Percentiles rank a stretch among this genome's conserved stretches.
phyloP scores from a whole-genome alignment of 2,113 vertebrate species.

The Mixornis gularis region DNA sequence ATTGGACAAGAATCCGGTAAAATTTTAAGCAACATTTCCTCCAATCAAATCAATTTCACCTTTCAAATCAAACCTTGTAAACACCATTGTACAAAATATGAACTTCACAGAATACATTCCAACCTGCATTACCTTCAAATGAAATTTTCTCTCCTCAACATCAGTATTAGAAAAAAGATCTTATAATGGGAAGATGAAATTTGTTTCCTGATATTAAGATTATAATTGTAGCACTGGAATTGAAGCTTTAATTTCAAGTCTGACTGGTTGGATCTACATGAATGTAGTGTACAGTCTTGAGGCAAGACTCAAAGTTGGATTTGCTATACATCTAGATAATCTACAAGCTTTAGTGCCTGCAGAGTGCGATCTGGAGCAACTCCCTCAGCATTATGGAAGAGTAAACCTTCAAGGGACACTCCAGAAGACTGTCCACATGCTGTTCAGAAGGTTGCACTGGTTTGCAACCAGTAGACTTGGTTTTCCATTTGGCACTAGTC shows the following conservation, averaged over 20 bases:
- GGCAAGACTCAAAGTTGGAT: background rate
- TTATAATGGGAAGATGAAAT: background rate
- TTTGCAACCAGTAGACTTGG: background rate
- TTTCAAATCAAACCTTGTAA: background rate
- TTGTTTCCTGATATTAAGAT: background rate
- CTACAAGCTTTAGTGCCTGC: background rate
- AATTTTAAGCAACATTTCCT: background rate
- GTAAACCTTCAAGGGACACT: background rate
- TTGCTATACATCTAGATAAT: background rate
- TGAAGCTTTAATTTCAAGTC: background rate
- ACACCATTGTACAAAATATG: background rate
- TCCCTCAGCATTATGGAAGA: background rate
- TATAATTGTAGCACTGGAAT: background rate
- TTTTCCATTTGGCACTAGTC: background rate
- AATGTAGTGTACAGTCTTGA: background rate
- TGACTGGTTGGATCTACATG: background rate
- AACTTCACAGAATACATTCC: background rate
- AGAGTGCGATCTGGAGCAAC: background rate
- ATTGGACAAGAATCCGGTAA: background rate
- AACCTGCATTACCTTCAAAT: background rate
- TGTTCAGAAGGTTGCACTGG: background rate
- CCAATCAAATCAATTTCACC: background rate
- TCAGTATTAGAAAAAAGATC: background rate
- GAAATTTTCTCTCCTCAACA: background rate
- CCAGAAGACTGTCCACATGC: background rate